phyloP scores from a whole-genome alignment of 2,888 invertebrate species.

The Drosophila sordidula region DNA sequence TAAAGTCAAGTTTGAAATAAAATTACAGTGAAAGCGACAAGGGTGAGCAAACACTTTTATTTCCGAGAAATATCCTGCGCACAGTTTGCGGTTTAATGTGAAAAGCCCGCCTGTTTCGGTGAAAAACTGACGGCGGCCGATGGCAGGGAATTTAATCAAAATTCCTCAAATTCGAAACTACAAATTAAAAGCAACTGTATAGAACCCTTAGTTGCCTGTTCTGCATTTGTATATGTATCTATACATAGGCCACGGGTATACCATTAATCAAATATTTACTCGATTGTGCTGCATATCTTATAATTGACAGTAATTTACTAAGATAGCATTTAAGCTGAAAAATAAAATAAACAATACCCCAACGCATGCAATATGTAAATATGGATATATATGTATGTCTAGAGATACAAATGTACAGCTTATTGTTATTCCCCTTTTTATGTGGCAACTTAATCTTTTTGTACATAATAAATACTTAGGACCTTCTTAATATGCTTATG shows the following conservation, averaged over 20 bases:
- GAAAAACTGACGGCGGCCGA: slow-evolving; percentile 26
- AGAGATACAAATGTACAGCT: neutral
- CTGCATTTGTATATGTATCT: neutral
- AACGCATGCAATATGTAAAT: neutral
- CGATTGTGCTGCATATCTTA: too few species aligned
- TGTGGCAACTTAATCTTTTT: slow-evolving; percentile 21
- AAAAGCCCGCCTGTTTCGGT: slow-evolving; percentile 25
- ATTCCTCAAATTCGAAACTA: slow-evolving; percentile 54
- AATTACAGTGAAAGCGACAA: too few species aligned
- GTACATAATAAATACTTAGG: slow-evolving; percentile 11
- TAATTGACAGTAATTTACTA: neutral
- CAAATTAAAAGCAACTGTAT: slow-evolving; percentile 7
- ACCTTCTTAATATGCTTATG: slow-evolving; percentile 13
- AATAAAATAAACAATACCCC: slow-evolving; percentile 23
- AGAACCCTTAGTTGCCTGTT: neutral
- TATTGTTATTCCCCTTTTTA: neutral
- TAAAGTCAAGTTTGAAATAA: neutral
- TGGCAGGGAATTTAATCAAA: slow-evolving; percentile 62
- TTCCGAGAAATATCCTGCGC: slow-evolving; percentile 17
- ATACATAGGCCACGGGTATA: neutral
- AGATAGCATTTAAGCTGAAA: slow-evolving; percentile 34
- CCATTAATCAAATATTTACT: too few species aligned
- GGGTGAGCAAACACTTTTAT: neutral
- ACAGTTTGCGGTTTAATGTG: slow-evolving; percentile 41
- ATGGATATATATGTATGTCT: neutral